Percentiles rank a stretch among this genome's conserved stretches.
Evolutionary conservation across 2,888 invertebrate species (phyloP).

Genomic region (Drosophila koepferae): DNA sequence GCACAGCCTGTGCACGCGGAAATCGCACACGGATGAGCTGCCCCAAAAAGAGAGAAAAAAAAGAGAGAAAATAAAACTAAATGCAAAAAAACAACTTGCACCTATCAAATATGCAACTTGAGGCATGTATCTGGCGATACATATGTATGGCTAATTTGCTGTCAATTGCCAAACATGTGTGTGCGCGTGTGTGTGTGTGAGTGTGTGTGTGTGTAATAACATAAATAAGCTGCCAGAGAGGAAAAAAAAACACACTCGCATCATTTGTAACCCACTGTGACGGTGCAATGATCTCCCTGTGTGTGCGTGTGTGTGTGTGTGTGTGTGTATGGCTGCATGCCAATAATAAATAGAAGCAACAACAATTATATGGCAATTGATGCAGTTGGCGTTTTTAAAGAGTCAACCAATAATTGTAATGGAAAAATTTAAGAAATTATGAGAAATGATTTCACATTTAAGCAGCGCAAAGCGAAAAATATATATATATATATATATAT

Average conservation of each 20-base stretch:
- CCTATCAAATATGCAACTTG: slow-evolving; percentile 27
- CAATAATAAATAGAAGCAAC: slow-evolving; percentile 44
- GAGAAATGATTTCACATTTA: slow-evolving; percentile 32
- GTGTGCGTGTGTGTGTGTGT: slow-evolving; percentile 12
- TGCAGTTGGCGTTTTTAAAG: slow-evolving; percentile 53
- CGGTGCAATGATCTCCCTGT: slow-evolving; percentile 64
- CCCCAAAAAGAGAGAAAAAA: background rate
- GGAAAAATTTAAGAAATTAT: slow-evolving; percentile 47
- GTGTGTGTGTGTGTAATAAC: slow-evolving; percentile 44
- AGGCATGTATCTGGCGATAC: slow-evolving; percentile 26
- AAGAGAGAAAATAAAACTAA: background rate
- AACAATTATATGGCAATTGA: slow-evolving; percentile 32
- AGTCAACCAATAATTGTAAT: slow-evolving; percentile 50
- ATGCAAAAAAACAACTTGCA: slow-evolving; percentile 15
- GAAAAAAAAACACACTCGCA: slow-evolving; percentile 53
- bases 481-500: background rate
- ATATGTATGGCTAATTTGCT: slow-evolving; percentile 55
- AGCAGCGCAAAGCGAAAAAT: slow-evolving; percentile 2
- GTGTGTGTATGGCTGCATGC: slow-evolving; percentile 55
- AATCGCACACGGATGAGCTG: slow-evolving; percentile 6
- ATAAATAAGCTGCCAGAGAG: slow-evolving; percentile 61
- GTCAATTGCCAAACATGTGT: slow-evolving; percentile 49
- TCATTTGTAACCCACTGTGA: slow-evolving; percentile 61
- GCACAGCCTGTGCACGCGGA: slow-evolving; percentile 24
- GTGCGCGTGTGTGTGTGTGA: slow-evolving; percentile 3